These are phyloP conservation scores for Dyspetes luteomarginatus DNA, from an alignment of 2,888 invertebrate species.

Conservation along the genomic window DNA sequence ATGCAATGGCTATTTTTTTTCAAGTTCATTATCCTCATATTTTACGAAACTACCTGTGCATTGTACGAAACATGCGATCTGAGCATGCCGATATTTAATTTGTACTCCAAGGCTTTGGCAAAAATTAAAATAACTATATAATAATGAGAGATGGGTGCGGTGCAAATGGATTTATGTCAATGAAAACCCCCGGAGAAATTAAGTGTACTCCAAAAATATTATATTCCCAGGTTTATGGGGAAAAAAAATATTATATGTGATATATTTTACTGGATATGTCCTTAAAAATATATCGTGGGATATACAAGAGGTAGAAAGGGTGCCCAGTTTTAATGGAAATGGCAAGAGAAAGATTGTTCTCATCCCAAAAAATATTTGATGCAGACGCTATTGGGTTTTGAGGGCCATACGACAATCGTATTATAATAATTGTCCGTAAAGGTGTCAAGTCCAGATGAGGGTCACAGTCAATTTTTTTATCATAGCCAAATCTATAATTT, in stretches of 20 bases:
- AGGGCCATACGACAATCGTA: too few species aligned
- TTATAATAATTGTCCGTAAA: too few species aligned
- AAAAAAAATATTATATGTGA: background rate
- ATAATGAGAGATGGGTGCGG: slow-evolving; percentile 28
- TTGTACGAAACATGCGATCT: slow-evolving; percentile 46
- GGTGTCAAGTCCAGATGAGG: too few species aligned
- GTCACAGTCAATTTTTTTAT: background rate
- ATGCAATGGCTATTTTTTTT: background rate
- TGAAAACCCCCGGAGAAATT: slow-evolving; percentile 1
- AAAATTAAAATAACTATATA: slow-evolving; percentile 10
- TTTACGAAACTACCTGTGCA: background rate
- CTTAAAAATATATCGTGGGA: too few species aligned
- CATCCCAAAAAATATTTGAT: too few species aligned
- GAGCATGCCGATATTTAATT: slow-evolving; percentile 53
- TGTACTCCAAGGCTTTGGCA: slow-evolving; percentile 27
- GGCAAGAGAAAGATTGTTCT: background rate
- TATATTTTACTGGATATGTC: too few species aligned
- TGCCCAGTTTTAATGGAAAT: background rate
- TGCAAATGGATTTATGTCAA: slow-evolving; percentile 33
- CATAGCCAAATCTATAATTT: background rate
- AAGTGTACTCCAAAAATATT: background rate
- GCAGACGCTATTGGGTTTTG: too few species aligned
- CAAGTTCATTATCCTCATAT: background rate
- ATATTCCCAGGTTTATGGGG: background rate
- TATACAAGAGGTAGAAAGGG: too few species aligned